These are phyloP conservation scores for Gymnobelideus leadbeateri DNA, from an alignment of 2,113 vertebrate genomes.

Conservation along the genomic window DNA sequence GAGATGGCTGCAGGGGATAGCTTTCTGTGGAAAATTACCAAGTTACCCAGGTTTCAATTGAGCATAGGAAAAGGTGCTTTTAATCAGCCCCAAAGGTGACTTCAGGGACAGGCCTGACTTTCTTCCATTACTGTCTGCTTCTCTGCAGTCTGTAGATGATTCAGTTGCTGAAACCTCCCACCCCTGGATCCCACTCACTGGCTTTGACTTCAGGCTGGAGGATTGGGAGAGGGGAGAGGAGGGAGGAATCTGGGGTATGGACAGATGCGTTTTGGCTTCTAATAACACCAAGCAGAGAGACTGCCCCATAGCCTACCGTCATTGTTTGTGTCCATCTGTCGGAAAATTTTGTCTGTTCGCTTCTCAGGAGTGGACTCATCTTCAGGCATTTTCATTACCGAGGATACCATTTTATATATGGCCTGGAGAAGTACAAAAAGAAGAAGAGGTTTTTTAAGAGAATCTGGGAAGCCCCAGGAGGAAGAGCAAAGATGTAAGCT, in stretches of 20 bases:
- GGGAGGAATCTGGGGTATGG: not conserved
- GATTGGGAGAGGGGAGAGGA: not conserved
- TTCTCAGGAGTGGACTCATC: constrained; percentile 92
- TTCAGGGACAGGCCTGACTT: not conserved
- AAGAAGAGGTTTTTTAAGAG: not conserved
- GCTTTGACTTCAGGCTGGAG: not conserved
- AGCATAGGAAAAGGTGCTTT: not conserved
- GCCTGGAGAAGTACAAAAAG: constrained; percentile 77
- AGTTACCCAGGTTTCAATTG: not conserved
- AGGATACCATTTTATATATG: constrained; percentile 92
- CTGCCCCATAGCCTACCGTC: constrained; percentile 82
- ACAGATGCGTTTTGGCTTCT: rapidly evolving
- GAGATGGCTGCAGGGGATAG: not conserved
- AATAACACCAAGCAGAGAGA: rapidly evolving
- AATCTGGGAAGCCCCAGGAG: rapidly evolving
- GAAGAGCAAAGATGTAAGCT: not conserved
- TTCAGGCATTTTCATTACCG: constrained; percentile 91
- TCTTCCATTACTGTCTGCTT: not conserved
- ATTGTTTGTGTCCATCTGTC: constrained; percentile 93
- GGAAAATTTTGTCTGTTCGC: constrained; percentile 92
- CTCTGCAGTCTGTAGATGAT: not conserved
- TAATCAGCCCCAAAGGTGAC: not conserved
- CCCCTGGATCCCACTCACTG: not conserved
- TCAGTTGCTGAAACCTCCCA: not conserved
- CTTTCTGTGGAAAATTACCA: not conserved